Base-by-base conservation (phyloP, 2,113 vertebrate species). In the Catagonus wagneri region DNA sequence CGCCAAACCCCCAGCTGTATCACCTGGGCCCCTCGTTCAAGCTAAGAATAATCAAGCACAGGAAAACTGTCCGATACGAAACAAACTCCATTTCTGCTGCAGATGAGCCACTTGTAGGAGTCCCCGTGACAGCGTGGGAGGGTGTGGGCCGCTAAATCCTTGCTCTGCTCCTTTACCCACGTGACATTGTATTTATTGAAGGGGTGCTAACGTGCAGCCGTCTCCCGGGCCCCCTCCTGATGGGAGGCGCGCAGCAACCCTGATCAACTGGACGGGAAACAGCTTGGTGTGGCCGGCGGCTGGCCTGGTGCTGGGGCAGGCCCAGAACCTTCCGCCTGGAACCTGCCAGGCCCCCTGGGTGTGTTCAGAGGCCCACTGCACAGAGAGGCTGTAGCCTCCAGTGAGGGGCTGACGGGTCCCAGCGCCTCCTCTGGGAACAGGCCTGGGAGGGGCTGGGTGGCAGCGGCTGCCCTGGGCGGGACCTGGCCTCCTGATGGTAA, bases 11-110 rank as follows among this genome's bases (percentile, higher is more conserved):
- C 7, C 50, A 50, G 65, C 69, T 9, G 1, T 3, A 4, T 3
- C 32, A 0, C 93, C 27, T 0, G 10, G 16, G 60, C 25, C 81
- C 88, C 4, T 1, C 39, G 16, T 36, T 23, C 78, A 11, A 17
- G 68, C 29, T 5, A 44, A 32, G 34, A 7, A 52, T 36, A n/a
- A 32, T 9, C 52, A 80, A 97, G 95, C 97, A 95, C 95, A 96
- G 96, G 96, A 71, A 68, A 54, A 44, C 80, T 1, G 0, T 87
- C 36, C 6, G 32, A 14, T 50, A 6, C 56, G 86, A 58, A 79
- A 83, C 75, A 83, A 1, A 25, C 34, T n/a, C 87, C 63, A 19
- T 90, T 78, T 96, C 69, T 95, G 89, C 94, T 93, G 44, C 81
- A 80, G 34, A 60, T 65, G 94, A 94, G 94, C 94, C 97, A 27